Evolutionary conservation across 2,888 invertebrate species (phyloP), one percentile per base, ranked within the genome.

Genomic region (Drosophila nr. perissopoda): DNA sequence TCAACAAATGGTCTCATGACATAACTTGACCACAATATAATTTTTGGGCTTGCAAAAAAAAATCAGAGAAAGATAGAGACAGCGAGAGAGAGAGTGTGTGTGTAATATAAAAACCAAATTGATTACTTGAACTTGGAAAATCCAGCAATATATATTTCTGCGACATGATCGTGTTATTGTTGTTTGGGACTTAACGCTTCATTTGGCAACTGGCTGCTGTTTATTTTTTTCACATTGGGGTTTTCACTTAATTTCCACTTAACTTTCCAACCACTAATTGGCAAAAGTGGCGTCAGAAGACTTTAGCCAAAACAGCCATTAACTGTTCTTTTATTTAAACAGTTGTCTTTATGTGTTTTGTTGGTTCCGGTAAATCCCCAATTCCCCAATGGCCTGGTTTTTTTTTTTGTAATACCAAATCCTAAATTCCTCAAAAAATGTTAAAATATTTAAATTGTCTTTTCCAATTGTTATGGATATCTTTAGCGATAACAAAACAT

Each of bases 1-100:
- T 87, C 85, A 86, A 83, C 80, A 83, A 87, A 71, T 54, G 63
- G 61, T 65, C 69, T 49, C 74, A 78, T 85, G 85, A 85, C 85
- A 87, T 86, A 86, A 87, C 85, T 59, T 56, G 40, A 52, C 53
- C 48, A 42, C 45, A 51, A 58, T 52, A 59, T n/a, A 48, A 10
- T 33, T 27, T 56, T 76, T 63, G 60, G 45, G 21, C n/a, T 51
- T 59, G 42, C n/a, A 34, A 25, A 45, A 53, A 42, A 27, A 34
- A 16, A 34, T 45, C 21, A 11, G 31, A 36, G n/a, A 57, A 38
- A 38, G 13, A 51, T 8, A 45, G 16, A 8, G 21, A 25, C 25
- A 4, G 4, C 4, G 16, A 45, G 16, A 8, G 4, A 38, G 36
- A 36, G 16, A 36, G 0, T 2, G 25, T n/a, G 27, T 25, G 45